phyloP scores from a whole-genome alignment of 53 echinoderm and acorn worm genomes.

The Mesocentrotus franciscanus region DNA sequence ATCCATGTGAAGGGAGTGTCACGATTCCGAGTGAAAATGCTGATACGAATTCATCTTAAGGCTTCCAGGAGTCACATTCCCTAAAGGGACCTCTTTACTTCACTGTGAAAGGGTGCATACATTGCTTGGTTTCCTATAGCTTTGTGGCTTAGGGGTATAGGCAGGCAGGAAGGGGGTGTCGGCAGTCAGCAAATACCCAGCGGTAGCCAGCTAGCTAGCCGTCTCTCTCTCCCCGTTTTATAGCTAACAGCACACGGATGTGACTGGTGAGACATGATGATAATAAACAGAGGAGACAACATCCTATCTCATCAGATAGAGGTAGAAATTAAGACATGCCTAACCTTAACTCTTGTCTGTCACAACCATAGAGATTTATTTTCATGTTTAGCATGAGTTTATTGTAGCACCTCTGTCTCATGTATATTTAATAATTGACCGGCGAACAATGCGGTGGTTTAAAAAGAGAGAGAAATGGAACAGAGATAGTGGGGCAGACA shows the following conservation, averaged over 20 bases:
- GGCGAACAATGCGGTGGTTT: neutral
- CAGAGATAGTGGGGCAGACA: neutral
- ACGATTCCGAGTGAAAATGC: neutral
- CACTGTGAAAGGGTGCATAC: neutral
- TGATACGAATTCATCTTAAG: neutral
- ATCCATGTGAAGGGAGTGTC: neutral
- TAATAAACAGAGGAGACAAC: slow-evolving; percentile 4
- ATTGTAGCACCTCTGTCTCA: neutral
- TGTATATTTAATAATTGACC: neutral
- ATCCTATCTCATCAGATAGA: neutral
- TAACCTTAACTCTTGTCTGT: neutral
- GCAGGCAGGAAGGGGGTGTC: neutral
- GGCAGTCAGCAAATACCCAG: neutral
- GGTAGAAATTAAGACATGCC: neutral
- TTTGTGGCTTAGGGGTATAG: neutral
- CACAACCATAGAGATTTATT: neutral
- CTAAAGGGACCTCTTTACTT: neutral
- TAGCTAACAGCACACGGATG: neutral
- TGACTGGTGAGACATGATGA: neutral
- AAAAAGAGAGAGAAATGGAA: neutral
- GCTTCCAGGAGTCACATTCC: neutral
- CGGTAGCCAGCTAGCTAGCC: neutral
- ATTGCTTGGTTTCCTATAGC: neutral
- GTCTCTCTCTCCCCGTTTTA: neutral
- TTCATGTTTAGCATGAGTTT: slow-evolving; percentile 17